Evolutionary conservation across 1,140 invertebrate genomes (phyloP), one percentile per base, ranked within the genome.

Genomic region (Temnothorax longispinosus): DNA sequence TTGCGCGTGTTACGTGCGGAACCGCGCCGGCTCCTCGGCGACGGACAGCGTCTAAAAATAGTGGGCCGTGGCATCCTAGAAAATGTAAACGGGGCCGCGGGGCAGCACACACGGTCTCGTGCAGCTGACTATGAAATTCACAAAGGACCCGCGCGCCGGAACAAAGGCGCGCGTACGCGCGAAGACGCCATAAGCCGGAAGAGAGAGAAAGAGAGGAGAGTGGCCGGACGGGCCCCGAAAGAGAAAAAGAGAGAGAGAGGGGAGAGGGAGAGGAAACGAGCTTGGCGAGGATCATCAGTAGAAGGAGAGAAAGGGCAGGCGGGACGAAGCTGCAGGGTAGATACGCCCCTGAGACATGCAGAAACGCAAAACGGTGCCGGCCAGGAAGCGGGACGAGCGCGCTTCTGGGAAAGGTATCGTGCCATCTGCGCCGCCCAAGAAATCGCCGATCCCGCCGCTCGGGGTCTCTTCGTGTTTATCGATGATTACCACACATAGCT

Each of bases 101-200:
- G 85, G 75, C 82, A 81, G 91, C 89, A 13, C 50, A 35, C 50
- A 32, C 32, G 60, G 58, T 47, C 41, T 92, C 92, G 92, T 93
- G 92, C 92, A 93, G 92, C 92, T 93, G 92, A 93, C 92, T 92
- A 92, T 71, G 88, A 91, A 92, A 93, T 93, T 93, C 87, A 92
- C 90, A 90, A 93, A 93, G 92, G 88, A 90, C 78, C 89, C 85
- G 75, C 85, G 75, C 72, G 87, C 60, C 86, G 88, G 91, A 92
- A 93, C 92, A 93, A 93, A 93, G 92, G 92, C 89, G 88, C 71
- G 64, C 69, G 56, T 82, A 89, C 78, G 76, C 84, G 88, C 87
- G 87, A 91, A 87, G 80, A 86, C 71, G 89, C 76, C 88, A 82
- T 58, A 87, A 86, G 87, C 87, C 78, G 52, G 47, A 75, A 47